Evolutionary conservation across 2,797 vertebrate genomes (phyloP).

Genomic region (Gallinago nigripennis): DNA sequence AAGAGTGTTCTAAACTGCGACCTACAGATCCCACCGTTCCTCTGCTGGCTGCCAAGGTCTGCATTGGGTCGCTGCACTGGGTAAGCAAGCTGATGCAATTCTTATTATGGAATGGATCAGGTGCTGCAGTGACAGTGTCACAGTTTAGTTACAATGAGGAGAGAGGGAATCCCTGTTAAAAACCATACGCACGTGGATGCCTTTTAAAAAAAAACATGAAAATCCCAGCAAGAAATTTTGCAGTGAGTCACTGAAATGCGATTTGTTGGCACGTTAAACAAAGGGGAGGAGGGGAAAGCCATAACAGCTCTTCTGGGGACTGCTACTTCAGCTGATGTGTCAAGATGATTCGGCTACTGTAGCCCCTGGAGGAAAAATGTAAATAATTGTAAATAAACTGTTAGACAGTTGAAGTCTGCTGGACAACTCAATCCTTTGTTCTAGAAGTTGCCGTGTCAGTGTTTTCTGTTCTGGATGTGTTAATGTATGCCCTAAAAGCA

Average conservation of each 20-base stretch:
- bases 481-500: neutral
- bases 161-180: constrained; percentile 4
- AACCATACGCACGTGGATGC: neutral
- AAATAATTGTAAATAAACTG: neutral
- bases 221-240: neutral
- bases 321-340: neutral
- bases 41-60: constrained; percentile 93
- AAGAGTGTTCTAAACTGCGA: constrained; percentile 89
- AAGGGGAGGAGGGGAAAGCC: neutral
- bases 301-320: fast-evolving
- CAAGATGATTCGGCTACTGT: neutral
- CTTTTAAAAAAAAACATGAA: neutral
- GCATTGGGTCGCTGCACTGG: constrained; percentile 93
- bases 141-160: neutral
- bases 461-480: constrained; percentile 15
- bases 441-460: constrained; percentile 8
- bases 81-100: constrained; percentile 79
- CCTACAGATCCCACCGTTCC: constrained; percentile 89
- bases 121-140: constrained; percentile 23
- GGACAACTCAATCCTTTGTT: neutral
- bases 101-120: constrained; percentile 20
- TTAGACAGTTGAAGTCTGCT: neutral
- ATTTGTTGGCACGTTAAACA: neutral
- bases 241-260: neutral
- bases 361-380: neutral